phyloP scores from a whole-genome alignment of 1,140 invertebrate genomes.

The Diuraphis noxia region DNA sequence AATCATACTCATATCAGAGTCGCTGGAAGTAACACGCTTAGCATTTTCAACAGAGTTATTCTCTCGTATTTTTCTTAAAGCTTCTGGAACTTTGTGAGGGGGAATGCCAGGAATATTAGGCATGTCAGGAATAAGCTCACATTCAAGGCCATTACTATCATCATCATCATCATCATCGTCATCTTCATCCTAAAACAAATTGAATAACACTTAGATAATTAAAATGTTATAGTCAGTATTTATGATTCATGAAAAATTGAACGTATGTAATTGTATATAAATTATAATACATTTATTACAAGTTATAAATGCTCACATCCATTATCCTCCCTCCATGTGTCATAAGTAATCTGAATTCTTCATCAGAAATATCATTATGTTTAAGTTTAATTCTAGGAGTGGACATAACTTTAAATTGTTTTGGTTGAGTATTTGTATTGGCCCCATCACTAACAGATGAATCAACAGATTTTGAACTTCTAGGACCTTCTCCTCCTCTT shows the following conservation, averaged over 20 bases:
- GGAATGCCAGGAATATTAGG: not conserved
- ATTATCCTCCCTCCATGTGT: constrained; percentile 71
- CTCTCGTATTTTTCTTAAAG: not conserved
- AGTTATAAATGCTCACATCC: constrained; percentile 63
- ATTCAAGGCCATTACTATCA: not conserved
- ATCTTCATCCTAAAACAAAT: constrained; percentile 1
- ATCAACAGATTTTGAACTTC: constrained; percentile 66
- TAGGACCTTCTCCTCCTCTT: constrained; percentile 96
- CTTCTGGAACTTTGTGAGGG: not conserved
- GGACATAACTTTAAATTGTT: constrained; percentile 69
- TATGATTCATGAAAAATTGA: not conserved
- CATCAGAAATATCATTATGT: constrained; percentile 88
- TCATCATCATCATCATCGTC: not conserved
- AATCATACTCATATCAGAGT: constrained; percentile 35
- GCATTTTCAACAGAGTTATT: not conserved
- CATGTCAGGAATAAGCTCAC: constrained; percentile 26
- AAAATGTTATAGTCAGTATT: not conserved
- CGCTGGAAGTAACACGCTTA: not conserved
- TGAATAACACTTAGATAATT: not conserved
- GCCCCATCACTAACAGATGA: not conserved
- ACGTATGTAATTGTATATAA: not conserved
- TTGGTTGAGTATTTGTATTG: not conserved
- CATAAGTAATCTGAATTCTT: constrained; percentile 96
- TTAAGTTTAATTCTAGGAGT: constrained; percentile 92
- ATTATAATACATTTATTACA: constrained; percentile 20